Base-by-base conservation (phyloP, 2,888 invertebrate species). In the Epinotia bilunana region DNA sequence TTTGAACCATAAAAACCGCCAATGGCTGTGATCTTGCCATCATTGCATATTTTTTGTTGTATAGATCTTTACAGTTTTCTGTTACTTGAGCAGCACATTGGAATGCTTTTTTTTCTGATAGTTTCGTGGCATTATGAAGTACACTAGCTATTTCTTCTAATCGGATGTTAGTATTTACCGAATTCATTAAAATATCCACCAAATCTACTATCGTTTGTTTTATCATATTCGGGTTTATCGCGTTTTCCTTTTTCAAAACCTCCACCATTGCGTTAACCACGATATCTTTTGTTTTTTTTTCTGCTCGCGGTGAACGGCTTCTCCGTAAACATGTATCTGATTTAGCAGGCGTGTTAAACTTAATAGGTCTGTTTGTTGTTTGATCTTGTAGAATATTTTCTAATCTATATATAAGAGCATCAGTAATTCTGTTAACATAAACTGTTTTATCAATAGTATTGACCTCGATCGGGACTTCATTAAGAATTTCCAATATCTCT, bases 161-260 rank as follows among this genome's bases (percentile, higher is more conserved):
- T 1, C 87, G 73, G 63, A 79, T 73, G 23, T 80, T 77, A 4
- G 79, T 78, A 43, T 85, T 82, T 53, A 86, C 76, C 6, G 84
- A 83, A 69, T 85, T 83, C 9, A 83, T 77, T 2, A 90, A 58
- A 53, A 87, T 76, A 77, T 84, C 83, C 0, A 81, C 74, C 2
- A 91, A 57, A 53, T 90, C 88, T n/a, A 80, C 80, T 81, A 85
- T 84, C 16, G 90, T 77, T n/a, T 81, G 80, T 23, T 79, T 73
- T 33, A 83, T 76, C 2, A 75, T 74, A 16, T 80, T 77, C 7
- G 78, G 71, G 72, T 80, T 79, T 43, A 83, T 76, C 46, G 76
- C 77, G 28, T 63, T 79, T 73, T 60, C 76, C 82, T 76, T 82
- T 83, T 3, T 78, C 70, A 16, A 82, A 69, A 86, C 85, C 0